These are phyloP conservation scores for Poecilobothrus nobilitatus DNA, from an alignment of 2,888 invertebrate species.

Conservation along the genomic window DNA sequence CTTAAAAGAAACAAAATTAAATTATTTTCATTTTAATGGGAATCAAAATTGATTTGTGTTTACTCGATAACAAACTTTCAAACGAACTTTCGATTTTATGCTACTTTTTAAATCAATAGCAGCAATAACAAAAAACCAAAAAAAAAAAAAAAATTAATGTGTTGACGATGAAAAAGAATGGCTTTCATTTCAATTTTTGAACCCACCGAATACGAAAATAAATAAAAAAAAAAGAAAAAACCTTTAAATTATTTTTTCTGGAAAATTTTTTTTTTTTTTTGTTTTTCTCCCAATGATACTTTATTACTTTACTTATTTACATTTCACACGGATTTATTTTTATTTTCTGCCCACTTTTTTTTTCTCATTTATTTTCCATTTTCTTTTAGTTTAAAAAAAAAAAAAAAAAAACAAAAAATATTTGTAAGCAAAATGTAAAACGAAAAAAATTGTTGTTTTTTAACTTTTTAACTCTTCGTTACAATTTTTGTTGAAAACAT, in stretches of 20 bases:
- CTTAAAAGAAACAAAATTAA: too few relatives aligned
- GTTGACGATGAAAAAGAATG: not conserved
- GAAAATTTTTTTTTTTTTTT: not conserved
- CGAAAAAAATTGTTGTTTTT: not conserved
- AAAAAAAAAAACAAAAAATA: too few relatives aligned
- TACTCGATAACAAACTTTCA: too few relatives aligned
- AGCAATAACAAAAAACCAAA: not conserved
- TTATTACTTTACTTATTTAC: slow-evolving; percentile 1
- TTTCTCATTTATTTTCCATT: not conserved
- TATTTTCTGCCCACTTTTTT: not conserved
- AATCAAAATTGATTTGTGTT: too few relatives aligned
- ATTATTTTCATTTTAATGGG: too few relatives aligned
- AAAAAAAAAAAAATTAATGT: not conserved
- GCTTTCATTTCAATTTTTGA: not conserved
- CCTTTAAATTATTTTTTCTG: not conserved
- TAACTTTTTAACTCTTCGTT: slow-evolving; percentile 3
- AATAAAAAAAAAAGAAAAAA: not conserved
- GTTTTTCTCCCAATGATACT: not conserved
- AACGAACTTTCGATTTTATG: too few relatives aligned
- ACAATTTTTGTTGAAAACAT: not conserved
- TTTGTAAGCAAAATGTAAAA: too few relatives aligned
- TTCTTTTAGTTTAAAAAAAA: too few relatives aligned
- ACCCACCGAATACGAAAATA: not conserved
- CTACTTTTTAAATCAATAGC: too few relatives aligned
- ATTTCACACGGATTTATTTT: slow-evolving; percentile 2